These are phyloP conservation scores for Aproaerema taeniolella DNA, from an alignment of 2,888 invertebrate species.

Conservation along the genomic window DNA sequence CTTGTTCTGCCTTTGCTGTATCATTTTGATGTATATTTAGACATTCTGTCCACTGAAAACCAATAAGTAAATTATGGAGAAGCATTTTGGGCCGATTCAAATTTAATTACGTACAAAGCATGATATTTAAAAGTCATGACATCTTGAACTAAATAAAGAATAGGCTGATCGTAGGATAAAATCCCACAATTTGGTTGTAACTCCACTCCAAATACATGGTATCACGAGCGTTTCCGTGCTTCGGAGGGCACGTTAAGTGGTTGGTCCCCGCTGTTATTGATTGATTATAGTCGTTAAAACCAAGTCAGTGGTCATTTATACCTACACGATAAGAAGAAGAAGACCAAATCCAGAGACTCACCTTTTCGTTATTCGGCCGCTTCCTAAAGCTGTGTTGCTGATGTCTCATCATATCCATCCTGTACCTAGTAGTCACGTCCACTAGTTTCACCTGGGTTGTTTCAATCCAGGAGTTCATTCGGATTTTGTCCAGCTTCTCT, in stretches of 20 bases:
- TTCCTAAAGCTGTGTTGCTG: conserved; percentile 38
- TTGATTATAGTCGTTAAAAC: neutral
- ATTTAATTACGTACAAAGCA: neutral
- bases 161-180: neutral
- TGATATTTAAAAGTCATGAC: neutral
- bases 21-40: conserved; percentile 32
- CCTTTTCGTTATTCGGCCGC: conserved; percentile 31
- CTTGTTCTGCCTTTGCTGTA: conserved; percentile 28
- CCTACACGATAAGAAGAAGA: too few relatives aligned
- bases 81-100: neutral
- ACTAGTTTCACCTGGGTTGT: conserved; percentile 41
- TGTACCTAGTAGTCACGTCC: conserved; percentile 39
- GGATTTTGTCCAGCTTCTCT: conserved; percentile 30
- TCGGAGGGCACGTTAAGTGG: too few relatives aligned
- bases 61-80: conserved; percentile 7
- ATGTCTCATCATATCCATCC: conserved; percentile 44
- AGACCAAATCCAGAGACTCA: too few relatives aligned
- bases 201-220: neutral
- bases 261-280: too few relatives aligned
- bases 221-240: neutral
- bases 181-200: too few relatives aligned
- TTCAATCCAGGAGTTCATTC: conserved; percentile 32
- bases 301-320: neutral
- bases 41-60: conserved; percentile 47
- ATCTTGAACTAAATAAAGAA: neutral